Evolutionary conservation across 2,797 vertebrate species (phyloP).

Genomic region (Lindbergichthys nudifrons): DNA sequence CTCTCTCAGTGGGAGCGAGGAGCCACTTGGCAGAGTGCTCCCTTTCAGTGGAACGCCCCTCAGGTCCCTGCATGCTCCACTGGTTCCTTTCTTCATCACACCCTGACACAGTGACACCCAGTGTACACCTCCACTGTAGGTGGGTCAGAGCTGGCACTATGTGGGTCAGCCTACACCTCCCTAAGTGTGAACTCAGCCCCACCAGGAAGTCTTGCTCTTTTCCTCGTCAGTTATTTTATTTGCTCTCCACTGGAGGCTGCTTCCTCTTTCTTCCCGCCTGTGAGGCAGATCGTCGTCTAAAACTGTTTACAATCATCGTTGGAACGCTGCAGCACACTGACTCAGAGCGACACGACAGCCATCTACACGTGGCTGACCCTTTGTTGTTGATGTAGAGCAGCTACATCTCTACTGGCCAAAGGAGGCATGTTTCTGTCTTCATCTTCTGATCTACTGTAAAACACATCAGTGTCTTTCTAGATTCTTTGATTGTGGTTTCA

Average conservation of each 20-base stretch:
- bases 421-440: background rate
- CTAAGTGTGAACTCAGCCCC: constrained; percentile 52
- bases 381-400: background rate
- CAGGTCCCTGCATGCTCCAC: constrained; percentile 52
- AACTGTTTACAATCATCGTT: constrained; percentile 3
- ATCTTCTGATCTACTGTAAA: constrained; percentile 31
- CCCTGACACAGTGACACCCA: constrained; percentile 31
- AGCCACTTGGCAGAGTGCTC: constrained; percentile 48
- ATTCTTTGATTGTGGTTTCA: constrained; percentile 23
- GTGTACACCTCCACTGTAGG: constrained; percentile 38
- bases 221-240: constrained; percentile 39
- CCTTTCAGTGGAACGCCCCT: constrained; percentile 41
- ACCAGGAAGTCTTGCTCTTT: constrained; percentile 45
- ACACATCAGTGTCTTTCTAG: constrained; percentile 5
- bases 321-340: constrained; percentile 6
- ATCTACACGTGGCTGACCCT: constrained; percentile 20
- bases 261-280: constrained; percentile 1
- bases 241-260: constrained; percentile 32
- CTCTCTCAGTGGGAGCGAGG: constrained; percentile 50
- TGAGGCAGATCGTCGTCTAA: constrained; percentile 23
- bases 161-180: constrained; percentile 56
- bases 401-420: background rate
- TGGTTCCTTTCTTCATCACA: constrained; percentile 43
- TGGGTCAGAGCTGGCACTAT: constrained; percentile 31
- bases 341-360: background rate